Base-by-base conservation (phyloP, 2,888 invertebrate species). In the Lacanobia wlatinum region DNA sequence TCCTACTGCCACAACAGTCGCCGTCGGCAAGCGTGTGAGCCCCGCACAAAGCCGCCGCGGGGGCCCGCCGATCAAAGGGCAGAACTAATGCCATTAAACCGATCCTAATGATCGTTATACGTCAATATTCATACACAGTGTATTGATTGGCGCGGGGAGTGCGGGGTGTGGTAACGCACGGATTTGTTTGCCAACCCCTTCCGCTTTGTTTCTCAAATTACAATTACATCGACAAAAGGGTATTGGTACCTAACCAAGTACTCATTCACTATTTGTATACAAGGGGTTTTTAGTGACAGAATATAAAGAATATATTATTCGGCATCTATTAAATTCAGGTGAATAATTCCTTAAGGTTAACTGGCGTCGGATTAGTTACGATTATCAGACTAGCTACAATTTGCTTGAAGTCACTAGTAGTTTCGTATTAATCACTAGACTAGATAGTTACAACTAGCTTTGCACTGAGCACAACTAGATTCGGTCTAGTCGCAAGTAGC, bases 61-160 rank as follows among this genome's bases (percentile, higher is more conserved):
- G 84, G 21, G 52, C 23, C 23, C 69, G 76, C 63, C 76, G 69
- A 64, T 73, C 63, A 77, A 83, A 87, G 84, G 84, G 83, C 79
- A 68, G 71, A 59, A 78, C 71, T 86, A 84, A 84, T 80, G 55
- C 76, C 74, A 82, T 82, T 83, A 73, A 72, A 78, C 66, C 68
- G 71, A 85, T 82, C 73, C 75, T 84, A 83, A 87, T 83, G 76
- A 82, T 79, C 88, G 83, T 87, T 85, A 86, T 64, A 82, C 80
- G 82, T 80, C 84, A 87, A 81, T 78, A 71, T 70, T 74, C 62
- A 72, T 52, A 71, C 71, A 73, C 53, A 72, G 40, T 56, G 48
- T 66, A 70, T 62, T 64, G 66, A 70, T 75, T 73, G 59, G 68
- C 52, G 62, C 48, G 43, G 53, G 58, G 28, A 21, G 60, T 18